phyloP scores from a whole-genome alignment of 2,797 vertebrate genomes.

The Molossus molossus region DNA sequence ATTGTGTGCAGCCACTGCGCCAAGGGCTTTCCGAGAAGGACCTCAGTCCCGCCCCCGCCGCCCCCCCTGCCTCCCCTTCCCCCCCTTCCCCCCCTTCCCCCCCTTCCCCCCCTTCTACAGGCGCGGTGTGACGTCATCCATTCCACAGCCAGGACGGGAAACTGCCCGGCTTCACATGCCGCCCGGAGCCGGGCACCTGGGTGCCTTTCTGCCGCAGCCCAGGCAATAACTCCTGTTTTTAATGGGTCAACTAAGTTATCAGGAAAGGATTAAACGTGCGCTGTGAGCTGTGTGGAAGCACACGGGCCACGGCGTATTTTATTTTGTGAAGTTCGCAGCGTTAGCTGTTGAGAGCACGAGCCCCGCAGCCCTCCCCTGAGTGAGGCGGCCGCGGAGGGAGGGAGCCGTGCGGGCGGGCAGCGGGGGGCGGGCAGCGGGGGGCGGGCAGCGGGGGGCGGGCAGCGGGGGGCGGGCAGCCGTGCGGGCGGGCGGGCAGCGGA shows the following conservation, averaged over 20 bases:
- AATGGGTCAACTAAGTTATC: background rate
- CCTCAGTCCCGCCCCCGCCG: too few relatives aligned
- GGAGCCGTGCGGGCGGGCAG: too few relatives aligned
- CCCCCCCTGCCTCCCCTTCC: too few relatives aligned
- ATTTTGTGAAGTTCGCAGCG: background rate
- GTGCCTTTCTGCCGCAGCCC: background rate
- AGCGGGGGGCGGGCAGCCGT: too few relatives aligned
- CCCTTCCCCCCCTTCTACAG: background rate
- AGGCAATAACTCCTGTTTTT: background rate
- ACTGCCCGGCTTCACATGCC: background rate
- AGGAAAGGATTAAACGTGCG: background rate
- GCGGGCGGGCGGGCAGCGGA: too few relatives aligned
- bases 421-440: too few relatives aligned
- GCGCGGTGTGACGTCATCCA: background rate
- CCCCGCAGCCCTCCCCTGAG: too few relatives aligned
- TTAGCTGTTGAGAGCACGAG: background rate
- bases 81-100: too few relatives aligned
- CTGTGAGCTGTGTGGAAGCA: background rate
- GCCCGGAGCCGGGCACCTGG: background rate
- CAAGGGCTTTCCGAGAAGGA: background rate
- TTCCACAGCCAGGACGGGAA: background rate
- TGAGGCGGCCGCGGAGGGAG: too few relatives aligned
- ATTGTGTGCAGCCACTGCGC: rapidly evolving
- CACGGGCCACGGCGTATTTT: background rate
- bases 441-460: too few relatives aligned